Percentiles rank a stretch among this genome's conserved stretches.
These are phyloP conservation scores for Chionodraco myersi DNA, from an alignment of 2,113 vertebrate species.

Conservation along the genomic window DNA sequence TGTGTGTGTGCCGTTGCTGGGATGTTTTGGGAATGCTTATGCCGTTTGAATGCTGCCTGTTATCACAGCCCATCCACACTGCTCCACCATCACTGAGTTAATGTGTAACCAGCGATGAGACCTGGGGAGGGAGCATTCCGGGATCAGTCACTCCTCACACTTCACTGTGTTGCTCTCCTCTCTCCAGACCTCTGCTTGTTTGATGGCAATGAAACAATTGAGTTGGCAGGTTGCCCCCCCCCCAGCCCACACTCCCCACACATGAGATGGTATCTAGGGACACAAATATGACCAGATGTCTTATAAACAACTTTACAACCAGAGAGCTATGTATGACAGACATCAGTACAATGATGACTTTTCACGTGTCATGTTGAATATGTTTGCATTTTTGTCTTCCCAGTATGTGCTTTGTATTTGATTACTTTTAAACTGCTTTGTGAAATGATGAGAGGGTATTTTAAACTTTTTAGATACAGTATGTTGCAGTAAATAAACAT, in stretches of 20 bases:
- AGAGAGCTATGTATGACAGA: not conserved
- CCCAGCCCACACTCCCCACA: conserved; percentile 1
- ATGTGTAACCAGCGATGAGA: conserved; percentile 68
- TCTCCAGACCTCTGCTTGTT: conserved; percentile 59
- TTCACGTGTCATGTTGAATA: not conserved
- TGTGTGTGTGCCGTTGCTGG: not conserved
- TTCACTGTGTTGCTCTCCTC: conserved; percentile 58
- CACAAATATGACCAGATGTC: conserved; percentile 10
- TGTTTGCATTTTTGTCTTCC: not conserved
- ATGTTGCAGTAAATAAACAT: not conserved
- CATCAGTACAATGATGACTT: not conserved
- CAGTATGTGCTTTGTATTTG: too few species aligned
- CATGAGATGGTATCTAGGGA: conserved; percentile 11
- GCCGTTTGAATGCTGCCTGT: conserved; percentile 13
- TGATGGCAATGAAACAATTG: conserved; percentile 62
- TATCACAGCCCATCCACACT: conserved; percentile 35
- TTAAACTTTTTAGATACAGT: not conserved
- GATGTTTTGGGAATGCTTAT: not conserved
- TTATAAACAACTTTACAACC: not conserved
- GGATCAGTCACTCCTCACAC: conserved; percentile 55
- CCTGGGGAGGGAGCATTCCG: conserved; percentile 29
- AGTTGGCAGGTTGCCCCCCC: conserved; percentile 33
- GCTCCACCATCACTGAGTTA: conserved; percentile 39
- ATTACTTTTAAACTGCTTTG: too few species aligned
- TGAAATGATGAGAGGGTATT: too few species aligned